These are phyloP conservation scores for Micromesistius poutassou DNA, from an alignment of 2,797 vertebrate genomes.

Conservation along the genomic window DNA sequence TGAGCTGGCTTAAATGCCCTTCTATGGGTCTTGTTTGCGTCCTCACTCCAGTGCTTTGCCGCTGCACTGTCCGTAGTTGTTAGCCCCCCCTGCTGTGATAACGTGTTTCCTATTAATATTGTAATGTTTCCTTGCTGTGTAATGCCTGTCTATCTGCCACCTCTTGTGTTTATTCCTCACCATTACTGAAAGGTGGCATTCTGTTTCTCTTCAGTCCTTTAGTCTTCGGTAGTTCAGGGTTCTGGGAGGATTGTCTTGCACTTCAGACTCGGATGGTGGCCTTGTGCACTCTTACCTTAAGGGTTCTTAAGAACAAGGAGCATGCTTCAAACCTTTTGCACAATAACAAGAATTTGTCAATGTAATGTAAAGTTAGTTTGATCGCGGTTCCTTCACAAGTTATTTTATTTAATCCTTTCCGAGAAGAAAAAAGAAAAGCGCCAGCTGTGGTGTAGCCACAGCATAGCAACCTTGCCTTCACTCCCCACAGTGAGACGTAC, in stretches of 20 bases:
- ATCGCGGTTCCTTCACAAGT: neutral
- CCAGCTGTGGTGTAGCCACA: neutral
- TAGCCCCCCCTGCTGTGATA: no score
- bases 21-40: neutral
- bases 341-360: neutral
- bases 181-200: neutral
- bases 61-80: neutral
- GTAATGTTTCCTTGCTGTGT: neutral
- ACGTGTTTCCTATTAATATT: neutral
- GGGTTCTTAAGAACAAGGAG: neutral
- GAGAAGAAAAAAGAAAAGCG: neutral
- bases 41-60: neutral
- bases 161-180: neutral
- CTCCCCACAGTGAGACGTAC: neutral
- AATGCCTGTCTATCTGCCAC: neutral
- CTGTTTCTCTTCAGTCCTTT: neutral
- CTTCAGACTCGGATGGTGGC: neutral
- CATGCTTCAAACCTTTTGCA: neutral
- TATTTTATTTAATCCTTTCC: neutral
- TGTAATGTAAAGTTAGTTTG: neutral
- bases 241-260: no score
- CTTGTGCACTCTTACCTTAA: neutral
- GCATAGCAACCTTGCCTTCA: neutral
- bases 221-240: no score
- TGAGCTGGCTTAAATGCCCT: neutral